phyloP scores from a whole-genome alignment of 2,888 invertebrate genomes.

The Psylliodes chrysocephalus region DNA sequence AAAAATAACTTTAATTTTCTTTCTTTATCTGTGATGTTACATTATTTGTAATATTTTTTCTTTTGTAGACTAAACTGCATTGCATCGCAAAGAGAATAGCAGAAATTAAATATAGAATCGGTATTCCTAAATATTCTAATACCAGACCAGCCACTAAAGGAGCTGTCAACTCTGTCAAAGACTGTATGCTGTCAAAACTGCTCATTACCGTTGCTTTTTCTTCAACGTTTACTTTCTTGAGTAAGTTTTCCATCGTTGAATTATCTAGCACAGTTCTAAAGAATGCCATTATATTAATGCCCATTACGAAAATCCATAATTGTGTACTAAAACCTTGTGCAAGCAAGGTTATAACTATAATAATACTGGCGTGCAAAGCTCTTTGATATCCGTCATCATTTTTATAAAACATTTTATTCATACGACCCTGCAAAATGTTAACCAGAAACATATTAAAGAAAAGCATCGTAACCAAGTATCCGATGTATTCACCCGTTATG shows the following conservation, averaged over 20 bases:
- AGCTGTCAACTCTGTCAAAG: conserved; percentile 22
- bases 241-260: conserved; percentile 16
- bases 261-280: neutral
- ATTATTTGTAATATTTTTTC: neutral
- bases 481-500: neutral
- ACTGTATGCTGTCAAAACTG: conserved; percentile 23
- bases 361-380: neutral
- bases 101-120: conserved; percentile 3
- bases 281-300: neutral
- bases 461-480: conserved; percentile 3
- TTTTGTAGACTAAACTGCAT: neutral
- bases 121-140: conserved; percentile 7
- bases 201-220: conserved; percentile 19
- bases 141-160: conserved; percentile 3
- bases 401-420: conserved; percentile 11
- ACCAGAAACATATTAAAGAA: neutral
- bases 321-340: neutral
- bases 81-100: neutral
- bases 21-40: neutral
- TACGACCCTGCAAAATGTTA: neutral
- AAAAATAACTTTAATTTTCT: too few relatives aligned
- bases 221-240: conserved; percentile 5
- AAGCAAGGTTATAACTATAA: neutral
- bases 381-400: conserved; percentile 10
- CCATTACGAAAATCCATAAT: neutral